Evolutionary conservation across 2,888 invertebrate species (phyloP).

Genomic region (Tipula confusa): DNA sequence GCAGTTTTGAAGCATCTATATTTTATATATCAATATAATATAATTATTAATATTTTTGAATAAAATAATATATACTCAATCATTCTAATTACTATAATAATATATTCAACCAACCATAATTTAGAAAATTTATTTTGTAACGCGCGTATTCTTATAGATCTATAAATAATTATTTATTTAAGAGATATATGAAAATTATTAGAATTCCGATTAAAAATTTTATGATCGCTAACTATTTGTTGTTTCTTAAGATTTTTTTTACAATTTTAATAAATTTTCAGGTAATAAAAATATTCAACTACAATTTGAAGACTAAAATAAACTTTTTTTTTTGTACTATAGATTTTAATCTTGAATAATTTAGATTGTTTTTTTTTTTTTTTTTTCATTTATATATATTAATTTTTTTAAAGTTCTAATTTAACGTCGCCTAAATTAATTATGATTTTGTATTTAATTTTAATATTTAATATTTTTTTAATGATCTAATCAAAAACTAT

Average conservation of each 20-base stretch:
- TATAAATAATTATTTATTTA: background rate
- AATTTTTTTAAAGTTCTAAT: background rate
- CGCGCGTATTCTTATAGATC: background rate
- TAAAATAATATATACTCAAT: too few species aligned
- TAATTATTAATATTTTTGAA: background rate
- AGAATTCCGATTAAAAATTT: background rate
- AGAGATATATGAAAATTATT: background rate
- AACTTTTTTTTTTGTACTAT: slow-evolving; percentile 15
- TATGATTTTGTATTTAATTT: background rate
- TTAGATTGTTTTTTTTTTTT: background rate
- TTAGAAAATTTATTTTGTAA: slow-evolving; percentile 20
- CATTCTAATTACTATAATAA: background rate
- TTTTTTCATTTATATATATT: too few species aligned
- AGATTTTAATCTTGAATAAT: background rate
- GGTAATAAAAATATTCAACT: slow-evolving; percentile 13
- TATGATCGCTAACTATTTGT: slow-evolving; percentile 4
- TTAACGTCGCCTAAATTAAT: slow-evolving; percentile 4
- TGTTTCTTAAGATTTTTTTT: background rate
- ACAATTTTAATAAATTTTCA: background rate
- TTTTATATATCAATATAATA: background rate
- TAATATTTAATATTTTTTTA: background rate
- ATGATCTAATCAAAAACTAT: background rate
- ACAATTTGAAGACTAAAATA: background rate
- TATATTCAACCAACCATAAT: background rate
- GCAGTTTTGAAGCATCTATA: slow-evolving; percentile 1